Percentiles rank a stretch among this genome's conserved stretches.
Evolutionary conservation across 2,888 invertebrate species (phyloP).

Genomic region (Sarcophaga caerulescens): DNA sequence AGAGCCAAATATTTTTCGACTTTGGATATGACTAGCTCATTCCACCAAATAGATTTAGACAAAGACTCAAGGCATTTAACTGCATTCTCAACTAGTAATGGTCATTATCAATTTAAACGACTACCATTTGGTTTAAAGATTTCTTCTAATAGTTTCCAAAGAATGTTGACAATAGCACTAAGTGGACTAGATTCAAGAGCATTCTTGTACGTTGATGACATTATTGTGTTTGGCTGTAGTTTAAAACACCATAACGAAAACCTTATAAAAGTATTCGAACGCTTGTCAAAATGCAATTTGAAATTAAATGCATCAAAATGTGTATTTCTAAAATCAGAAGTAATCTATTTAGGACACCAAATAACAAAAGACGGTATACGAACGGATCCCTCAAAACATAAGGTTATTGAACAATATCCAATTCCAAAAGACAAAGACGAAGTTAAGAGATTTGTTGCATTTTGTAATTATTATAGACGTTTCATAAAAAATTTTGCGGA

Average conservation of each 20-base stretch:
- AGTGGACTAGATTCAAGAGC: slow-evolving; percentile 15
- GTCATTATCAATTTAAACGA: slow-evolving; percentile 26
- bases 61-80: slow-evolving; percentile 15
- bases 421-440: slow-evolving; percentile 22
- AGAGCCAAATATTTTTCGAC: slow-evolving; percentile 16
- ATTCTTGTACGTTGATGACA: slow-evolving; percentile 3
- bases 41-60: slow-evolving; percentile 8
- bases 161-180: slow-evolving; percentile 20
- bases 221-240: slow-evolving; percentile 18
- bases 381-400: slow-evolving; percentile 28
- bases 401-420: slow-evolving; percentile 22
- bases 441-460: neutral
- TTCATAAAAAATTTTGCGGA: slow-evolving; percentile 15
- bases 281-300: slow-evolving; percentile 1
- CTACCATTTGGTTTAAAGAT: slow-evolving; percentile 20
- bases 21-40: slow-evolving; percentile 4
- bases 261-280: neutral
- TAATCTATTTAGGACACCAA: slow-evolving; percentile 27
- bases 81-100: slow-evolving; percentile 19
- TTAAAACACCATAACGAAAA: slow-evolving; percentile 23
- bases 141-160: slow-evolving; percentile 17
- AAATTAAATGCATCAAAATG: slow-evolving; percentile 17
- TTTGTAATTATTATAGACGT: neutral
- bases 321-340: slow-evolving; percentile 24
- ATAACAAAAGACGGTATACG: slow-evolving; percentile 22